These are phyloP conservation scores for Drosophila prosaltans DNA, from an alignment of 1,140 invertebrate genomes.

Conservation along the genomic window DNA sequence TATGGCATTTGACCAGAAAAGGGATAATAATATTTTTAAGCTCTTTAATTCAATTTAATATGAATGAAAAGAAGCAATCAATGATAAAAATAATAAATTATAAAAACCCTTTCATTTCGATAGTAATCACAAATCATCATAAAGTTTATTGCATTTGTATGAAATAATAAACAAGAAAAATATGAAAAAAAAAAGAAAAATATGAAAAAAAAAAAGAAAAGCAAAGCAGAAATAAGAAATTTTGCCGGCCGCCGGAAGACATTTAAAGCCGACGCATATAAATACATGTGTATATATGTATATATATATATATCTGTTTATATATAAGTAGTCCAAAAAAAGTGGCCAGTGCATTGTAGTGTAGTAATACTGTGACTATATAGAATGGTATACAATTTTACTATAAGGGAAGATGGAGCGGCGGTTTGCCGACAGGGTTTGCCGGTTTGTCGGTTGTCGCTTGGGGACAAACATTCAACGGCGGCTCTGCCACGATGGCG, in stretches of 20 bases:
- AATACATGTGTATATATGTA: no score
- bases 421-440: slow-evolving; percentile 35
- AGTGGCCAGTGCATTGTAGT: neutral
- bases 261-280: slow-evolving; percentile 45
- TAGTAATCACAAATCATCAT: neutral
- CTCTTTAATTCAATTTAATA: no score
- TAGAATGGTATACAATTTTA: neutral
- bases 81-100: neutral
- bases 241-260: slow-evolving; percentile 41
- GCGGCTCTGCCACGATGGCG: slow-evolving; percentile 42
- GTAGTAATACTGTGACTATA: neutral
- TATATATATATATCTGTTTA: no score
- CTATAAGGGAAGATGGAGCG: slow-evolving; percentile 25
- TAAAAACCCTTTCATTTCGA: no score
- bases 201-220: neutral
- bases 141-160: slow-evolving; percentile 4
- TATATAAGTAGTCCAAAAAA: neutral
- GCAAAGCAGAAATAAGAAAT: slow-evolving; percentile 18
- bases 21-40: no score
- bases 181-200: slow-evolving; percentile 20
- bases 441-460: neutral
- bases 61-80: no score
- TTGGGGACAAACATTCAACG: slow-evolving; percentile 16
- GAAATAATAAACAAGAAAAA: slow-evolving; percentile 25
- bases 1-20: neutral